Evolutionary conservation across 2,113 vertebrate species (phyloP).

Genomic region (Callipepla squamata): DNA sequence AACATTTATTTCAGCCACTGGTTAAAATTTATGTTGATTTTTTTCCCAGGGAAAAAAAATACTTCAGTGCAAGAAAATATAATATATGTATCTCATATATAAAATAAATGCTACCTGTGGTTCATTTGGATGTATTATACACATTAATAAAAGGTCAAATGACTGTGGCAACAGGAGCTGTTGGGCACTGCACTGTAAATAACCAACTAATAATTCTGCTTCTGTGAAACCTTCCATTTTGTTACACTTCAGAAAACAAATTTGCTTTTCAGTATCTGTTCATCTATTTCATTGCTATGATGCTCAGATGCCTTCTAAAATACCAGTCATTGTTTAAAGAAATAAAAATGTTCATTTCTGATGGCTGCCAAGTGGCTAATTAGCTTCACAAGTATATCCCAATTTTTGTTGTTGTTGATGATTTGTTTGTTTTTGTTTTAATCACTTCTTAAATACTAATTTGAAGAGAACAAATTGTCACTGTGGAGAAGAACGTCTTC

Average conservation of each 20-base stretch:
- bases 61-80: background rate
- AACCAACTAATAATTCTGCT: background rate
- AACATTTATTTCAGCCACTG: background rate
- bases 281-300: background rate
- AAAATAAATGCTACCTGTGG: background rate
- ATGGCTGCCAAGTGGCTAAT: conserved; percentile 21
- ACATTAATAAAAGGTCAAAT: background rate
- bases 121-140: background rate
- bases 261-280: background rate
- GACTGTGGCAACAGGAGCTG: background rate
- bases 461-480: background rate
- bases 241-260: background rate
- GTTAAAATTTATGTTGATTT: background rate
- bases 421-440: background rate
- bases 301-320: conserved; percentile 15
- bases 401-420: background rate
- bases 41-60: background rate
- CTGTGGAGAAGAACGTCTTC: background rate
- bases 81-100: background rate
- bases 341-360: background rate
- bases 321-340: conserved; percentile 9
- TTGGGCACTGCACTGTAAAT: background rate
- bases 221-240: conserved; percentile 6
- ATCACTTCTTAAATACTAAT: background rate
- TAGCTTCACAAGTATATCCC: background rate